phyloP scores from a whole-genome alignment of 2,888 invertebrate species.

The Tineola bisselliella region DNA sequence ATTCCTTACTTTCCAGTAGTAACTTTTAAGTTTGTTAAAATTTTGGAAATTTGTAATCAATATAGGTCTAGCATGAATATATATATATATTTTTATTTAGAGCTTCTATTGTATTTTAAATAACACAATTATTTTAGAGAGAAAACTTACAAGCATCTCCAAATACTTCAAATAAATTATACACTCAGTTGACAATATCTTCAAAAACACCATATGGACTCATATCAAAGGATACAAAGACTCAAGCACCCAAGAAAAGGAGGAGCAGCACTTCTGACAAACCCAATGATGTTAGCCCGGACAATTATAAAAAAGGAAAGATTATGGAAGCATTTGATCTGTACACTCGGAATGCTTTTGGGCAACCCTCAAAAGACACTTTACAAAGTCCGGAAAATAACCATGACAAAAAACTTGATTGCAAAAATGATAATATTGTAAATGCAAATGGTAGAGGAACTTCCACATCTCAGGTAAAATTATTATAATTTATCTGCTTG shows the following conservation, averaged over 20 bases:
- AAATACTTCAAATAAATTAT: constrained; percentile 52
- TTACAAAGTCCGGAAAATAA: constrained; percentile 33
- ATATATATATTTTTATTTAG: too few species aligned
- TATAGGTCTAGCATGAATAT: too few species aligned
- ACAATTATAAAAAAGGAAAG: constrained; percentile 47
- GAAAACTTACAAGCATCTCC: constrained; percentile 45
- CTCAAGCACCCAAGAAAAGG: constrained; percentile 53
- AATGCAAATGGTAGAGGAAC: constrained; percentile 51
- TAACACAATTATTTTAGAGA: constrained; percentile 44
- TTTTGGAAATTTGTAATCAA: too few species aligned
- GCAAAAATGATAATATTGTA: constrained; percentile 32
- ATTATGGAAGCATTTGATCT: constrained; percentile 48
- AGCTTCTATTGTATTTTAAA: too few species aligned
- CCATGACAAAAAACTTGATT: constrained; percentile 45
- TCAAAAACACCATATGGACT: constrained; percentile 40
- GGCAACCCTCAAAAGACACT: constrained; percentile 32
- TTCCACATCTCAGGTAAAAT: constrained; percentile 33
- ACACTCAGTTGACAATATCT: constrained; percentile 58
- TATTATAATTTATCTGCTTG: neutral
- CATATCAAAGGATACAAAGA: constrained; percentile 45
- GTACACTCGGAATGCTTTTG: constrained; percentile 41
- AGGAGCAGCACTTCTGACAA: constrained; percentile 60
- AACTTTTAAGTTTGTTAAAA: too few species aligned
- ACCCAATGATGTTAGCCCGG: constrained; percentile 46
- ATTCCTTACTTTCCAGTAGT: too few species aligned